Base-by-base conservation (phyloP, 1,140 invertebrate species). In the Euglossa dilemma region DNA sequence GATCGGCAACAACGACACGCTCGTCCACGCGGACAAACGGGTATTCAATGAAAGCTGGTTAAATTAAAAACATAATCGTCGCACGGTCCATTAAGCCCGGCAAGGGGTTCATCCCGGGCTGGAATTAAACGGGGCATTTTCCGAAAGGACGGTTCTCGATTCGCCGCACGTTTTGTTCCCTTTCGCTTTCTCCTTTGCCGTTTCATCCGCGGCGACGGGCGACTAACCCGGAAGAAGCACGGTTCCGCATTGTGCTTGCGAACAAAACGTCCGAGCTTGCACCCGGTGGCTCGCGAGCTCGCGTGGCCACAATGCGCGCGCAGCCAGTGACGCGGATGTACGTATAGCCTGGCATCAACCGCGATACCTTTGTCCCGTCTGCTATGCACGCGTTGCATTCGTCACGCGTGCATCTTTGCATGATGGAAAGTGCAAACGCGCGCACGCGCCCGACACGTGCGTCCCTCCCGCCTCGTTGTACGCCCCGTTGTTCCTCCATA, bases 251-350 rank as follows among this genome's bases (percentile, higher is more conserved):
- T 86, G 82, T 89, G 63, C 82, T 69, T 61, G 54, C 64, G 81
- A 73, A 89, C 74, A 87, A 87, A 87, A 89, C 79, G 71, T 78
- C 71, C 84, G 59, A 69, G 71, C 63, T 87, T 77, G 79, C 47
- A 20, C 25, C 18, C 25, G 20, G 6, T 23, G 7, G 56, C 7
- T 9, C 36, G 23, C 45, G 6, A 2, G 50, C 20, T 0, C 59
- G 64, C 52, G 59, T 54, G 74, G 80, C 74, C 50, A 80, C 79
- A 87, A 84, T 83, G 43, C 43, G 14, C 25, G 50, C 28, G 56
- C 43, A 50, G n/a, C 36, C 20, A 25, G 70, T 59, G 66, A 36
- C 47, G 57, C 57, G 59, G 66, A 81, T 82, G 73, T 36, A 75
- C 69, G 73, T 36, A 75, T 64, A 63, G 16, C 63, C 54, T 36